A percentile compares a stretch with the other conserved stretches of the same genome.
These are phyloP conservation scores for Ptychochromis oligacanthus DNA, from an alignment of 2,113 vertebrate species.

Conservation along the genomic window DNA sequence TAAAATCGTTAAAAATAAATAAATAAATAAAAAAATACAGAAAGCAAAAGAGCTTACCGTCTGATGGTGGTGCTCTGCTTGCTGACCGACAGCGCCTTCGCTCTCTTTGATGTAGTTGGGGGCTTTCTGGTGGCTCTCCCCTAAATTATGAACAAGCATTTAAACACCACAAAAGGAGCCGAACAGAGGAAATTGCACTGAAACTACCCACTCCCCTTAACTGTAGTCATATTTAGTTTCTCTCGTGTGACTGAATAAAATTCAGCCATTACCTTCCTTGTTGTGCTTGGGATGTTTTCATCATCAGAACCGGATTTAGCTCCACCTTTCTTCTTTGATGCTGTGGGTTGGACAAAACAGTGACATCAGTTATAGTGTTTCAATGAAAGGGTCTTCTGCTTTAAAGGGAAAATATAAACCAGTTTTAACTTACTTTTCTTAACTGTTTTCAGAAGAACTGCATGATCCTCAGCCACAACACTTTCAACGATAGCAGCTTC, in stretches of 20 bases:
- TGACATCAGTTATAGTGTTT: not conserved
- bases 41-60: constrained; percentile 51
- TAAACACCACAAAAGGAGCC: not conserved
- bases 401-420: not conserved
- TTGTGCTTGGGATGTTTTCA: constrained; percentile 60
- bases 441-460: constrained; percentile 62
- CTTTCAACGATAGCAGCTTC: constrained; percentile 73
- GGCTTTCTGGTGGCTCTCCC: constrained; percentile 69
- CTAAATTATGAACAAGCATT: constrained; percentile 48
- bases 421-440: constrained; percentile 66
- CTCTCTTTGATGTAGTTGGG: constrained; percentile 72
- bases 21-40: not conserved
- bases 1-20: not conserved
- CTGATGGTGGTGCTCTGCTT: constrained; percentile 67
- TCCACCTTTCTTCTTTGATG: constrained; percentile 46
- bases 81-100: constrained; percentile 66
- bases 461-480: constrained; percentile 69
- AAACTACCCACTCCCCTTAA: not conserved
- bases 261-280: constrained; percentile 65
- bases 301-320: constrained; percentile 57
- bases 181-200: not conserved
- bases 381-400: not conserved
- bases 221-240: not conserved
- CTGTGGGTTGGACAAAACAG: constrained; percentile 45
- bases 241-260: not conserved